phyloP scores from a whole-genome alignment of 1,140 invertebrate species.

The Hestina assimilis region DNA sequence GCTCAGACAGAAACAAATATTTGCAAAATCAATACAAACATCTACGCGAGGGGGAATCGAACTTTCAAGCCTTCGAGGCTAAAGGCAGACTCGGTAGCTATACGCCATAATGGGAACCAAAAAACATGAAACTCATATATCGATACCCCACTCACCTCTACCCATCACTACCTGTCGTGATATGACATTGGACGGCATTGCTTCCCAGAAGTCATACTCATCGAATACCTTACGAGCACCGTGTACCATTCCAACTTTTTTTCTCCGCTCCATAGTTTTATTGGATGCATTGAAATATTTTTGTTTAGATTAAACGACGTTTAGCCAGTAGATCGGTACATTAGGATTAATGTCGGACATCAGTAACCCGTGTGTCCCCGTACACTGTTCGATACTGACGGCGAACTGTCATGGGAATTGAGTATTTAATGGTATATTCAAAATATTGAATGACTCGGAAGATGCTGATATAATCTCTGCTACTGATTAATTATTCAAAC shows the following conservation, averaged over 20 bases:
- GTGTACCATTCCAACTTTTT: conserved; percentile 62
- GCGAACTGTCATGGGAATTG: conserved; percentile 42
- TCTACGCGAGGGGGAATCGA: too few relatives aligned
- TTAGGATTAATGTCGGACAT: conserved; percentile 76
- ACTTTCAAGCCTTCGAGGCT: too few relatives aligned
- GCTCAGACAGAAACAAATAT: too few relatives aligned
- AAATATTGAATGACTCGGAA: conserved; percentile 27
- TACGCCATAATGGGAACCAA: too few relatives aligned
- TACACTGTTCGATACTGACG: conserved; percentile 42
- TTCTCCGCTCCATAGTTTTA: conserved; percentile 67
- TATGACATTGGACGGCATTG: conserved; percentile 69
- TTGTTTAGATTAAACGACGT: conserved; percentile 75
- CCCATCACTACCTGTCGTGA: conserved; percentile 63
- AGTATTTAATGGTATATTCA: conserved; percentile 32
- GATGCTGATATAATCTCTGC: conserved; percentile 22
- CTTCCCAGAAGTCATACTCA: conserved; percentile 73
- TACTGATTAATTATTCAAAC: conserved; percentile 28
- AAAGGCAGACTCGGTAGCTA: too few relatives aligned
- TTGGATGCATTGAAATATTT: conserved; percentile 75
- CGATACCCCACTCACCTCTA: conserved; percentile 35
- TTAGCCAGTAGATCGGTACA: conserved; percentile 67
- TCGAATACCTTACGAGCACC: conserved; percentile 69
- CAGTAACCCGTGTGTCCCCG: conserved; percentile 54
- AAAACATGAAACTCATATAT: conserved; percentile 28
- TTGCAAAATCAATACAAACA: too few relatives aligned